Conservation (phyloP, 2,113 vertebrate genomes). For the Nanorana parkeri region DNA sequence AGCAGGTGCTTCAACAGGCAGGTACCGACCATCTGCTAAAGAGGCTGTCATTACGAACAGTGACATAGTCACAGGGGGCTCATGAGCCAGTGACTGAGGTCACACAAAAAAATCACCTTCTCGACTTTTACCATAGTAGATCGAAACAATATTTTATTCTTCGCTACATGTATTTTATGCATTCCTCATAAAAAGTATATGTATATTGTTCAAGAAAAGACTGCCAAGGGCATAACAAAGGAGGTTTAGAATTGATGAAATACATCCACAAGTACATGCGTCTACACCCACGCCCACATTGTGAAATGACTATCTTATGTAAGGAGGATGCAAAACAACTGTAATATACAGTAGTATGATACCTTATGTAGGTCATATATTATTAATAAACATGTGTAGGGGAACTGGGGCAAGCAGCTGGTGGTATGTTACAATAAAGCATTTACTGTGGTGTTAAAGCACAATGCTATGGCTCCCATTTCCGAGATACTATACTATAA, state of each 20-base stretch:
- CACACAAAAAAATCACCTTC: too few relatives aligned
- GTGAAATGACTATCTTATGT: conserved; percentile 19
- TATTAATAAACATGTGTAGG: conserved; percentile 18
- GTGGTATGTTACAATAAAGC: conserved; percentile 21
- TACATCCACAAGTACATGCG: background rate
- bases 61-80: too few relatives aligned
- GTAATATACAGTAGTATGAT: background rate
- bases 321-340: conserved; percentile 4
- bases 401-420: conserved; percentile 20
- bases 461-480: background rate
- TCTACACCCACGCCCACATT: background rate
- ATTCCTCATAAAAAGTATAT: too few relatives aligned
- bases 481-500: background rate
- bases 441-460: background rate
- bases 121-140: too few relatives aligned
- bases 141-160: too few relatives aligned
- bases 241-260: background rate
- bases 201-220: background rate
- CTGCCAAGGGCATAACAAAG: background rate
- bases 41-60: too few relatives aligned
- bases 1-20: too few relatives aligned
- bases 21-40: too few relatives aligned
- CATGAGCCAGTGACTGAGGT: too few relatives aligned
- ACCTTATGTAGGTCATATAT: conserved; percentile 1
- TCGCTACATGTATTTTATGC: too few relatives aligned